A percentile compares a stretch with the other conserved stretches of the same genome.
These are phyloP conservation scores for Sinodicranocentrus sp. DNA, from an alignment of 2,888 invertebrate genomes.

Conservation along the genomic window DNA sequence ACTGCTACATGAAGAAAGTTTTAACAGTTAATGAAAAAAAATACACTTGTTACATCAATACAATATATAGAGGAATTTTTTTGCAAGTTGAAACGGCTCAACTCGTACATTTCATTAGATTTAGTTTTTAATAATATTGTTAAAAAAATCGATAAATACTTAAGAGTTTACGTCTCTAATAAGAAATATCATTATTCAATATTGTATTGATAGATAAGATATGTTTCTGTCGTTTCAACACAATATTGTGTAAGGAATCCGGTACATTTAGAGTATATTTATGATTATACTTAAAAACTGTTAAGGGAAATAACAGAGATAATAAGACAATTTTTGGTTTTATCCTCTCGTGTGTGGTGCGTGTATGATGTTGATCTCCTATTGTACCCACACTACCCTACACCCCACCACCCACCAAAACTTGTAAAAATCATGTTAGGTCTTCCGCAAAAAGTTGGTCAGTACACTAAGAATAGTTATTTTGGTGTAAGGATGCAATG, in stretches of 20 bases:
- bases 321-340: conserved; percentile 51
- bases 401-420: too few species aligned
- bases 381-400: conserved; percentile 7
- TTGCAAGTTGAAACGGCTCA: conserved; percentile 71
- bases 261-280: background rate
- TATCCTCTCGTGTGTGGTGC: conserved; percentile 29
- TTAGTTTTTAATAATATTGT: conserved; percentile 56
- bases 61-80: conserved; percentile 46
- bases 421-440: too few species aligned
- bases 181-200: background rate
- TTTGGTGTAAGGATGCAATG: background rate
- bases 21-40: too few species aligned
- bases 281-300: too few species aligned
- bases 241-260: conserved; percentile 11
- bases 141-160: background rate
- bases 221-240: conserved; percentile 32
- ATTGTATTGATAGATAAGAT: background rate
- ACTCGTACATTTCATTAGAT: conserved; percentile 72
- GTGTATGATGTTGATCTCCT: conserved; percentile 44
- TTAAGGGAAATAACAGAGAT: conserved; percentile 37
- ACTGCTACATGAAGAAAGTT: conserved; percentile 7
- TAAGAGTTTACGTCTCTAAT: background rate
- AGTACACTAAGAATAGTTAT: too few species aligned
- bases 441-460: too few species aligned
- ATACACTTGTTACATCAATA: conserved; percentile 27